Evolutionary conservation across 2,113 vertebrate genomes (phyloP), one percentile per base, ranked within the genome.

Genomic region (Cyanistes caeruleus): DNA sequence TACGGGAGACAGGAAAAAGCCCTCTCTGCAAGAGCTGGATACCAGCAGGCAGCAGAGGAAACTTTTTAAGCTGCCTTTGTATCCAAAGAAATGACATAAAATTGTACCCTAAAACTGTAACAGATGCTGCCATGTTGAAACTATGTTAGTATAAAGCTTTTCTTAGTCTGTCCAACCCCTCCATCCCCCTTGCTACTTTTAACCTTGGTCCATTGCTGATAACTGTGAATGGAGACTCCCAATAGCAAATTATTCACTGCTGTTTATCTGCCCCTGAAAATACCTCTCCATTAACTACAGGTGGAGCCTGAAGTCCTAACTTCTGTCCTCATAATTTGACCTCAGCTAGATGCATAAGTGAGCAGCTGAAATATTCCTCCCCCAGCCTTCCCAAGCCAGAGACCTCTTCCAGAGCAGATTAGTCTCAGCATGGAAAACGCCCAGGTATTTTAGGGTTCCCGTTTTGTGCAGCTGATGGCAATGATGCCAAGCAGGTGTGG

Each of bases 401-500:
- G 53, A 58, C 33, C 53, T 78, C 48, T 91, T 93, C 58, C 51
- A 87, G 31, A 55, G 77, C 31, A 65, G 41, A 51, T 49, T 23
- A 46, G 28, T 39, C 51, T 46, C 79, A 43, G 49, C 41, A 48
- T 0, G 0, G 69, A 73, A 48, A 91, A 60, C 2, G 0, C 70
- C 35, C 89, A 58, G 74, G 72, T 86, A 55, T 89, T 82, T 75
- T 22, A 51, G 59, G 68, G 59, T n/a, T 92, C 63, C 35, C 2
- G 0, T 63, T 93, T 67, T 41, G 63, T 51, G 70, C 56, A 35
- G 85, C 79, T 73, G 67, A 69, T 2, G 5, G 49, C 55, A 43
- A 74, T 12, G 75, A 55, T 94, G 83, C 88, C 90, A 86, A 67
- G 75, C 92, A 95, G 95, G 60, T 90, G 91, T 82, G 84, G 81